phyloP scores from a whole-genome alignment of 2,113 vertebrate species.

The Antigone vipio region DNA sequence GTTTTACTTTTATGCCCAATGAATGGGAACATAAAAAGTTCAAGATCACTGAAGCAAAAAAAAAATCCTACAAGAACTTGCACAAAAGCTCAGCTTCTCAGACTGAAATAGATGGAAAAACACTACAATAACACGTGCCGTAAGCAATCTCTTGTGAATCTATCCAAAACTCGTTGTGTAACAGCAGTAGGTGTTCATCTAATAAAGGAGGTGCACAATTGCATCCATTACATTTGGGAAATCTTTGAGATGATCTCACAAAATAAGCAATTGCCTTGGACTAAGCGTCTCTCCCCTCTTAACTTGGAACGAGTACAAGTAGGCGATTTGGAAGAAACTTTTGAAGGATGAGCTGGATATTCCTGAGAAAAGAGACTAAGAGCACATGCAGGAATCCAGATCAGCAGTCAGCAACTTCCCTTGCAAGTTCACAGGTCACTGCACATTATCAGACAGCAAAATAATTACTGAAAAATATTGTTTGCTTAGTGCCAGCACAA shows the following conservation, averaged over 20 bases:
- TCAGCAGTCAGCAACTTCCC: background rate
- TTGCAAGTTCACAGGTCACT: too few relatives aligned
- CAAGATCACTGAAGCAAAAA: background rate
- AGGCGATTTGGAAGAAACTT: background rate
- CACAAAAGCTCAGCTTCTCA: background rate
- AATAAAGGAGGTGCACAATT: background rate
- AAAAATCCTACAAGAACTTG: background rate
- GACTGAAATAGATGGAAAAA: background rate
- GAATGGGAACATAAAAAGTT: background rate
- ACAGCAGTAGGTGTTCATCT: background rate
- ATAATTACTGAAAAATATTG: too few relatives aligned
- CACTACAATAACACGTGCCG: background rate
- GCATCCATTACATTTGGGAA: background rate
- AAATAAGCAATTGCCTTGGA: background rate
- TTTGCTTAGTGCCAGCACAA: background rate
- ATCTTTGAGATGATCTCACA: background rate
- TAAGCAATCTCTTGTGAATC: background rate
- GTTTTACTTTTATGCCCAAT: background rate
- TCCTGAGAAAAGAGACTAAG: background rate
- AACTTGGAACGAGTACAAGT: too few relatives aligned
- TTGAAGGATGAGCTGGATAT: background rate
- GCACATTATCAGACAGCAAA: background rate
- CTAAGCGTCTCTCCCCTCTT: background rate
- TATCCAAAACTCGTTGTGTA: background rate
- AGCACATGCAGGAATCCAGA: background rate